Conservation (phyloP, 2,888 invertebrate genomes). For the Mythimna albipuncta region DNA sequence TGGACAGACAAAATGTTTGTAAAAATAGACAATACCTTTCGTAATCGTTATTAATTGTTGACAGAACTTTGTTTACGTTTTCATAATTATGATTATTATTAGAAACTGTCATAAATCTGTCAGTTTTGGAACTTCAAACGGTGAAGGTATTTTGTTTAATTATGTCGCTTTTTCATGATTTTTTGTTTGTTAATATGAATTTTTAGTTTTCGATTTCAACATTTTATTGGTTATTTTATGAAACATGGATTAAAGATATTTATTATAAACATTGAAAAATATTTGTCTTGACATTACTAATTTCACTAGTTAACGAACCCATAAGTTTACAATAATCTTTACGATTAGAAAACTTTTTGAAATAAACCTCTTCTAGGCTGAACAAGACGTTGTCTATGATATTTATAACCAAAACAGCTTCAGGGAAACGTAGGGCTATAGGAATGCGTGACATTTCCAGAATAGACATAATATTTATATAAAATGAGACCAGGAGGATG, state of each 20-base stretch:
- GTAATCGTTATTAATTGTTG: constrained; percentile 49
- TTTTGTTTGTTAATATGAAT: background rate
- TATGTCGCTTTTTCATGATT: background rate
- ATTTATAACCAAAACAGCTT: constrained; percentile 45
- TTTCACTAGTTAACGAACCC: background rate
- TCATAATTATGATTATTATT: constrained; percentile 28
- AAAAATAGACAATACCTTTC: constrained; percentile 49
- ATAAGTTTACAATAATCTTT: constrained; percentile 1
- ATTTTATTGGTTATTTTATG: too few relatives aligned
- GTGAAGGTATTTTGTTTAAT: constrained; percentile 7
- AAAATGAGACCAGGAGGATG: constrained; percentile 33
- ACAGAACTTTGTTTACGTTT: constrained; percentile 40
- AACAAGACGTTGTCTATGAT: constrained; percentile 22
- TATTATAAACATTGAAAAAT: background rate
- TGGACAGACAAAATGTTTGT: constrained; percentile 37
- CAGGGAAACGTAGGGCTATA: constrained; percentile 28
- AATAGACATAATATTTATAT: constrained; percentile 55
- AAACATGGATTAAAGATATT: background rate
- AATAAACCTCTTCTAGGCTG: constrained; percentile 4
- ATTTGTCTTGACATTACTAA: too few relatives aligned
- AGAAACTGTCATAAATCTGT: constrained; percentile 29
- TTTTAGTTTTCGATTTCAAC: background rate
- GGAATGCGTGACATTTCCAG: constrained; percentile 57
- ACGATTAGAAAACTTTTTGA: background rate
- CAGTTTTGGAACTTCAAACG: constrained; percentile 34